Evolutionary conservation across 2,797 vertebrate species (phyloP), one percentile per base, ranked within the genome.

Genomic region (Simalia tracyae): DNA sequence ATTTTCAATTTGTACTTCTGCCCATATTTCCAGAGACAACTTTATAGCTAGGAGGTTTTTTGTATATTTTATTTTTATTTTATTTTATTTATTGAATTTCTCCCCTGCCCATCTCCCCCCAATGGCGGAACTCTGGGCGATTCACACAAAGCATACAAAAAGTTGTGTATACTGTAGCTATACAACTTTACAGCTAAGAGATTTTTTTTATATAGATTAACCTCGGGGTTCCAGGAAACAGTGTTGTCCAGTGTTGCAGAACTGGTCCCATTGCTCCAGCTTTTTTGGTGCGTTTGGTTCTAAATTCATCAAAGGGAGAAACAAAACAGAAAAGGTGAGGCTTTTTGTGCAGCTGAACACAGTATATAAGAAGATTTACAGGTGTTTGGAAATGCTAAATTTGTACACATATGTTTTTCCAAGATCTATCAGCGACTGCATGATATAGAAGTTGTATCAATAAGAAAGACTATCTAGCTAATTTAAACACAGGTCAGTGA

Each of bases 141-240:
- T 42, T 42, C 42, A 42, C 42, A 42, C 42, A 42, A 42, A 42
- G 3, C 42, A 42, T 42, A 42, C 3, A 42, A 42, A 7, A 54
- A 76, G 3, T 22, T 19, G 42, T 76, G 42, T 42, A 42, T 76
- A 42, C 9, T 76, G 5, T 89, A 56, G 93, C 31, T 89, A 42
- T 89, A 89, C 42, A 91, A 3, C 4, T 15, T 10, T 36, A 72
- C 84, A 46, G 22, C 0, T 0, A 8, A 31, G 60, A 93, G 68
- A 0, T 0, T 22, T n/a, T 31, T 59, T 84, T 86, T 85, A 84
- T 19, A 46, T 19, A 87, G 59, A 94, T 95, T 87, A 84, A 98
- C 98, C 97, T 98, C 97, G 59, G 97, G 97, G 26, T 95, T 96
- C 97, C 97, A 97, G 0, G 93, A 96, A 7, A 96, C 94, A 3